A percentile compares a stretch with the other conserved stretches of the same genome.
Evolutionary conservation across 2,113 vertebrate species (phyloP).

Genomic region (Macquaria ambigua): DNA sequence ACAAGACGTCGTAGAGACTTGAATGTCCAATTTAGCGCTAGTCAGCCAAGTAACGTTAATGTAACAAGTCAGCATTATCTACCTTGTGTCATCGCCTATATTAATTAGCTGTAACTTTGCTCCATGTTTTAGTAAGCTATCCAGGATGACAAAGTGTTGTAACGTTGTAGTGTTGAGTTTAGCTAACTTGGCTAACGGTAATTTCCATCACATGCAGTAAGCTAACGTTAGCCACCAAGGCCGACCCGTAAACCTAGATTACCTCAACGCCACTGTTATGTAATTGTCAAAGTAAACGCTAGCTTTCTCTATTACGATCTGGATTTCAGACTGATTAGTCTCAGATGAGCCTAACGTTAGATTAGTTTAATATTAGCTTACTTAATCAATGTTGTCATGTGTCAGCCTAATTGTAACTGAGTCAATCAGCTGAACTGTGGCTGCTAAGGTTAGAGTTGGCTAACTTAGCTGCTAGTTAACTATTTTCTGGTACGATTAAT

Average conservation of each 20-base stretch:
- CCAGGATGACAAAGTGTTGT: conserved; percentile 1
- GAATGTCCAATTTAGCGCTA: conserved; percentile 9
- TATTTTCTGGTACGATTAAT: neutral
- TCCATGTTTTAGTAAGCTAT: conserved; percentile 14
- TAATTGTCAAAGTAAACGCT: conserved; percentile 13
- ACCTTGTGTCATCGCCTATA: neutral
- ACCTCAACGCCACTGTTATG: conserved; percentile 19
- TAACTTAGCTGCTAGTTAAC: conserved; percentile 27
- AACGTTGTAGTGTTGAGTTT: conserved; percentile 40
- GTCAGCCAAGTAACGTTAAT: neutral
- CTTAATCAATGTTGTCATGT: conserved; percentile 32
- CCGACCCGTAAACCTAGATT: conserved; percentile 57
- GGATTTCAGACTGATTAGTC: neutral
- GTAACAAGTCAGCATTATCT: neutral
- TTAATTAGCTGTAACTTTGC: conserved; percentile 3
- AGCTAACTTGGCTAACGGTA: conserved; percentile 65
- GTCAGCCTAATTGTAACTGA: conserved; percentile 2
- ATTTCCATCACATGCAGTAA: conserved; percentile 50
- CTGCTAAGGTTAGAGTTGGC: conserved; percentile 16
- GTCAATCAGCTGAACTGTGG: conserved; percentile 26
- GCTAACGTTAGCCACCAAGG: conserved; percentile 75
- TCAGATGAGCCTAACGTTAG: neutral
- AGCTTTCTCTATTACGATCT: neutral
- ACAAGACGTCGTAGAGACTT: conserved; percentile 35
- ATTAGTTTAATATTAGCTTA: neutral